Conservation (phyloP, 2,888 invertebrate species). For the Orthosia incerta region DNA sequence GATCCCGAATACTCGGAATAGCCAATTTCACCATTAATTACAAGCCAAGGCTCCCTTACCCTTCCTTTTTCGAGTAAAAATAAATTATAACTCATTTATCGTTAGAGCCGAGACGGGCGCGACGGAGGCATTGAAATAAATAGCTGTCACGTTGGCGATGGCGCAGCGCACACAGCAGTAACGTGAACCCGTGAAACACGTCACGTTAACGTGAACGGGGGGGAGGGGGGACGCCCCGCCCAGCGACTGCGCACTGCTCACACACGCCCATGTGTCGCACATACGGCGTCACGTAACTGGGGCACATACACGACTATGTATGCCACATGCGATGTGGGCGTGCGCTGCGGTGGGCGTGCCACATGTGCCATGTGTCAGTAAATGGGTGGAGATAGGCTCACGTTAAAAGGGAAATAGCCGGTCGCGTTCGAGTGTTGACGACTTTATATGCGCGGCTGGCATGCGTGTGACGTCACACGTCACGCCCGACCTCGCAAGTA, state of each 20-base stretch:
- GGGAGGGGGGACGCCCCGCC: constrained; percentile 83
- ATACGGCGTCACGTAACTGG: constrained; percentile 80
- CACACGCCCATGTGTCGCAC: constrained; percentile 83
- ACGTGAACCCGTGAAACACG: constrained; percentile 75
- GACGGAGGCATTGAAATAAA: constrained; percentile 81
- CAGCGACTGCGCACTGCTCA: constrained; percentile 83
- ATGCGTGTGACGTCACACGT: constrained; percentile 58
- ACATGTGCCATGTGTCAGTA: constrained; percentile 76
- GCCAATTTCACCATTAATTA: constrained; percentile 91
- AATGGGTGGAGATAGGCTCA: constrained; percentile 77
- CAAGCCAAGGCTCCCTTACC: constrained; percentile 81
- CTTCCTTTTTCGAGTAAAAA: constrained; percentile 90
- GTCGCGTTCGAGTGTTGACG: constrained; percentile 61
- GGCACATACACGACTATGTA: constrained; percentile 79
- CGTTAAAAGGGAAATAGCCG: constrained; percentile 68
- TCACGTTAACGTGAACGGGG: constrained; percentile 81
- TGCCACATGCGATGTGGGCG: constrained; percentile 79
- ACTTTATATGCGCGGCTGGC: constrained; percentile 53
- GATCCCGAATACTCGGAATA: constrained; percentile 89
- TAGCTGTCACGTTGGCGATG: constrained; percentile 81
- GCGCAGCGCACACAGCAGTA: constrained; percentile 72
- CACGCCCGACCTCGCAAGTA: constrained; percentile 62
- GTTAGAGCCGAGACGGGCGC: constrained; percentile 76
- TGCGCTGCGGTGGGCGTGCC: constrained; percentile 82
- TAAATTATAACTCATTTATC: constrained; percentile 91